These are phyloP conservation scores for Epicauta chinensis DNA, from an alignment of 1,140 invertebrate species.

Conservation along the genomic window DNA sequence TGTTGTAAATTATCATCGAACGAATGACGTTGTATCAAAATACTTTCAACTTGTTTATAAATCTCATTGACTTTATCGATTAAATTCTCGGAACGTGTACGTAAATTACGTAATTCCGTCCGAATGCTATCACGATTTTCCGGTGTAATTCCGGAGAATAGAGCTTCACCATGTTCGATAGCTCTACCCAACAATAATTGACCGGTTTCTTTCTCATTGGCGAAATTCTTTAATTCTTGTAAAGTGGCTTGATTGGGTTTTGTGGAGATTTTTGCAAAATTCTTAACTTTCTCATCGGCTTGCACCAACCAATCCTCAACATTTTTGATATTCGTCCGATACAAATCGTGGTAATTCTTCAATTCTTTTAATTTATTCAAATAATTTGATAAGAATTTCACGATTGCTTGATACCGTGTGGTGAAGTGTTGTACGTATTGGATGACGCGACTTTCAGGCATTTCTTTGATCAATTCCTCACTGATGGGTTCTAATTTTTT, in stretches of 20 bases:
- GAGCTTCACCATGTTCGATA: slow-evolving; percentile 76
- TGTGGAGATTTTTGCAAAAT: slow-evolving; percentile 58
- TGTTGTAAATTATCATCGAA: slow-evolving; percentile 86
- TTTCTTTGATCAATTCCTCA: slow-evolving; percentile 64
- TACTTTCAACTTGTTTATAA: slow-evolving; percentile 78
- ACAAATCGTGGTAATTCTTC: slow-evolving; percentile 59
- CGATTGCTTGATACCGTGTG: slow-evolving; percentile 67
- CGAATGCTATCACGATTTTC: slow-evolving; percentile 81
- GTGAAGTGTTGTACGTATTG: slow-evolving; percentile 74
- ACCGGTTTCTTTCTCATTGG: slow-evolving; percentile 70
- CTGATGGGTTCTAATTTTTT: slow-evolving; percentile 59
- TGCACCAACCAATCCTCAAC: slow-evolving; percentile 74
- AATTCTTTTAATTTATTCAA: slow-evolving; percentile 63
- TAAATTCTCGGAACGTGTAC: slow-evolving; percentile 76
- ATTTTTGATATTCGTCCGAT: slow-evolving; percentile 58
- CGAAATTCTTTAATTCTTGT: slow-evolving; percentile 66
- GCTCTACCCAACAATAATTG: slow-evolving; percentile 71
- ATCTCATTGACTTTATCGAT: slow-evolving; percentile 78
- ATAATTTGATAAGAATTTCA: slow-evolving; percentile 63
- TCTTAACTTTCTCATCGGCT: slow-evolving; percentile 64
- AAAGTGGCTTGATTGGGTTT: slow-evolving; percentile 64
- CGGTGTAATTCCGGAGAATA: slow-evolving; percentile 80
- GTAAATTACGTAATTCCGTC: slow-evolving; percentile 69
- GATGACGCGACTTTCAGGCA: slow-evolving; percentile 72
- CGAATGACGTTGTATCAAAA: slow-evolving; percentile 79